Base-by-base conservation (phyloP, 2,113 vertebrate species). In the Marmota flaviventris region DNA sequence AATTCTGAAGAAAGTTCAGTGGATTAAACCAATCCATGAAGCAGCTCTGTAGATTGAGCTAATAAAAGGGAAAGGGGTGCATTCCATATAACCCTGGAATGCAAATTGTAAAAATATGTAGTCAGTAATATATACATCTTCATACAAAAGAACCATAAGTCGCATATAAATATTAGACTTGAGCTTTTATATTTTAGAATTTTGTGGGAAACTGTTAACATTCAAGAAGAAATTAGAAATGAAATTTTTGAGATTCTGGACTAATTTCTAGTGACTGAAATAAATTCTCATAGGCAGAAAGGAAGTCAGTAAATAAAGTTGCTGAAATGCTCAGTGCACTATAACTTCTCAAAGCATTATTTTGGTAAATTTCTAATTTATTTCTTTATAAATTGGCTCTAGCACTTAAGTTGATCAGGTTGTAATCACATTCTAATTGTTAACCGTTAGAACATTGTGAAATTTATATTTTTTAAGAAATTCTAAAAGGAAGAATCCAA, bases 1-100 rank as follows among this genome's bases (percentile, higher is more conserved):
- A 99, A 48, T 90, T 95, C 53, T 85, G 37, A 98, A 99, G 99
- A 99, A 99, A 99, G 98, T 98, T 98, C 97, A 97, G 96, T 99
- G 97, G 93, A 98, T 96, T 96, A 97, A 98, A 98, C 98, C 39
- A 97, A 76, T 79, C 34, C 65, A 48, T 42, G 25, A 92, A 94
- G 97, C 89, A 92, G 97, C 97, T 97, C 97, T 98, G 58, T 81
- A 51, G 73, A 65, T 97, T 96, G 89, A 97, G 73, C 17, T 76
- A 58, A n/a, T n/a, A 83, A 77, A 69, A 4, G 6, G 4, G 34
- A 48, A 4, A 24, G 18, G 37, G 9, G 39, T 75, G 69, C 37
- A 81, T 95, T 97, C 67, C 69, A 56, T 79, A 4, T 76, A 27
- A 42, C 29, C 72, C 72, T 27, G 85, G 29, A 75, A 67, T 81